Evolutionary conservation across 2,113 vertebrate species (phyloP).

Genomic region (Probosciger aterrimus): DNA sequence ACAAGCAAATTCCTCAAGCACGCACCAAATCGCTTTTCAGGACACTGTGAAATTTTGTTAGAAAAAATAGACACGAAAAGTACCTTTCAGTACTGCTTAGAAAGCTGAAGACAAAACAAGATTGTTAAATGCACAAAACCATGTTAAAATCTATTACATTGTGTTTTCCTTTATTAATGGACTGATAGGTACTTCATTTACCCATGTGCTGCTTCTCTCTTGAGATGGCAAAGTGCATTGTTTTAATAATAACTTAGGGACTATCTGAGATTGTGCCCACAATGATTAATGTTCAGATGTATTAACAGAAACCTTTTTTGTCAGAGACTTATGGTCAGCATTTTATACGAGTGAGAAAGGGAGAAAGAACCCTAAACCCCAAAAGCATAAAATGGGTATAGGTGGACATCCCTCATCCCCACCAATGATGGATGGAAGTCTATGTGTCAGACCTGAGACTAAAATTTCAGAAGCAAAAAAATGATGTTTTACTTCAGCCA

Average conservation of each 20-base stretch:
- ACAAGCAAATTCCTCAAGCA: conserved; percentile 67
- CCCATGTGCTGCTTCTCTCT: neutral
- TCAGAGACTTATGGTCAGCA: neutral
- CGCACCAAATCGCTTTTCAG: neutral
- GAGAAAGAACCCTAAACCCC: neutral
- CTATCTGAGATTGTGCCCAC: neutral
- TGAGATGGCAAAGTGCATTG: neutral
- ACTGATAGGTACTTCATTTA: neutral
- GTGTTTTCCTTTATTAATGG: neutral
- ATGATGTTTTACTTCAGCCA: neutral
- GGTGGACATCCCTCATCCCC: neutral
- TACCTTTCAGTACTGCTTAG: neutral
- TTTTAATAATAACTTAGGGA: neutral
- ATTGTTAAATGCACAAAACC: neutral
- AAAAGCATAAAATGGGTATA: neutral
- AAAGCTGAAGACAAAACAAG: neutral
- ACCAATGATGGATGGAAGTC: neutral
- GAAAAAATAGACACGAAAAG: neutral
- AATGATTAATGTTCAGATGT: neutral
- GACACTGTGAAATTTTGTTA: conserved; percentile 53
- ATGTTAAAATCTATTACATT: rapidly evolving
- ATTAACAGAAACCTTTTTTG: neutral
- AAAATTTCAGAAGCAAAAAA: neutral
- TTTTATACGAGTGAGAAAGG: neutral
- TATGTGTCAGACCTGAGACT: neutral